Conservation (phyloP, 1,140 invertebrate species). For the Bombus difficillimus region DNA sequence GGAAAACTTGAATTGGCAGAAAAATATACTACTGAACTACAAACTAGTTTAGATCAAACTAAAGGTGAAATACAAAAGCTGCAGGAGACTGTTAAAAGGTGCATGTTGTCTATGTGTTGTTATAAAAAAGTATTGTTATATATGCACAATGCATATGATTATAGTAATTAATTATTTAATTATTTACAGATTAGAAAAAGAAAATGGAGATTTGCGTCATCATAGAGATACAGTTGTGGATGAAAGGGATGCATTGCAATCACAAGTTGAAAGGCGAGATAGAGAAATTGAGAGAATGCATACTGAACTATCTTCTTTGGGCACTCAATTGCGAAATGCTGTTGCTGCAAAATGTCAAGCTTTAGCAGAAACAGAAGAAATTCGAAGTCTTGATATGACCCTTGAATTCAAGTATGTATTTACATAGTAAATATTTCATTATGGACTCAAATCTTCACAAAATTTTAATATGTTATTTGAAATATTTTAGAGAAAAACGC, state of each 20-base stretch:
- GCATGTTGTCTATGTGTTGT: slow-evolving; percentile 3
- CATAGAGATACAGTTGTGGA: slow-evolving; percentile 87
- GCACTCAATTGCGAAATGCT: slow-evolving; percentile 87
- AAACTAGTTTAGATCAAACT: slow-evolving; percentile 84
- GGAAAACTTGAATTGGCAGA: slow-evolving; percentile 86
- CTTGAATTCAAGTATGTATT: slow-evolving; percentile 86
- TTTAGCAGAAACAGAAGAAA: slow-evolving; percentile 90
- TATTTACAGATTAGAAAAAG: slow-evolving; percentile 82
- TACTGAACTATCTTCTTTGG: slow-evolving; percentile 85
- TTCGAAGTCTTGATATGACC: slow-evolving; percentile 89
- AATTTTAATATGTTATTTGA: not conserved
- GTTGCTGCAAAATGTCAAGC: slow-evolving; percentile 92
- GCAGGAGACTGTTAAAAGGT: slow-evolving; percentile 83
- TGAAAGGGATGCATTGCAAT: slow-evolving; percentile 88
- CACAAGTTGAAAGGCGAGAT: slow-evolving; percentile 87
- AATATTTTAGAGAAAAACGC: slow-evolving; percentile 86
- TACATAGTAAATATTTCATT: not conserved
- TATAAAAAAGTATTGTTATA: not conserved
- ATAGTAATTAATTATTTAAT: slow-evolving; percentile 5
- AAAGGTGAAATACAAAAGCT: slow-evolving; percentile 85
- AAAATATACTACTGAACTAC: slow-evolving; percentile 85
- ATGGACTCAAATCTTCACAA: too few species aligned
- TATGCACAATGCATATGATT: not conserved
- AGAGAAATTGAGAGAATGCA: slow-evolving; percentile 87
- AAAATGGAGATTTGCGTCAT: slow-evolving; percentile 82